Base-by-base conservation (phyloP, 2,113 vertebrate species). In the Girardinichthys multiradiatus region DNA sequence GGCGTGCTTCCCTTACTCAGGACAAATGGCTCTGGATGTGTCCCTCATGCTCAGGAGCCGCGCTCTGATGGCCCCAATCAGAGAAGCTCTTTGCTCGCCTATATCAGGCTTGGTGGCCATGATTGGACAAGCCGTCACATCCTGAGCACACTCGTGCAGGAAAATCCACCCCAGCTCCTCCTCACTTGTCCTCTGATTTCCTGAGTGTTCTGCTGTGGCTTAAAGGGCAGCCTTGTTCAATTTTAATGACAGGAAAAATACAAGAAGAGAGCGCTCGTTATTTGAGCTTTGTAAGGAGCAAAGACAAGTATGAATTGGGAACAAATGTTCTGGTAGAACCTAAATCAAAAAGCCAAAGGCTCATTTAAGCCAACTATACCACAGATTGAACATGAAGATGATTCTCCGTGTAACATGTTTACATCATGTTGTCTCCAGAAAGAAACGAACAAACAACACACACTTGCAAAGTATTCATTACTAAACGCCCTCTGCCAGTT, bases 51-150 rank as follows among this genome's bases (percentile, higher is more conserved):
- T 67, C 15, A 13, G 42, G 51, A 74, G 64, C 39, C 57, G 70
- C 31, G n/a, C 67, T 72, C 42, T 31, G 51, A 76, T 28, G 77
- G 65, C 42, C 65, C 54, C 77, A 80, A 86, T 85, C 81, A 76
- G 63, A 45, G 62, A 58, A 70, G 76, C 72, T 39, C 60, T 29
- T 67, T 13, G 30, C 26, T 6, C 30, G 37, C 35, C 45, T 19
- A 37, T 30, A 4, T 72, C 66, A 60, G 45, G 64, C 67, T 26
- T 57, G 33, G 33, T 63, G 59, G 64, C 77, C 63, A 64, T 0
- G 35, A 72, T 57, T 3, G 63, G 29, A 76, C 68, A 64, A 73
- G 30, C 57, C 12, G 35, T 4, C 57, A 60, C 45, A 30, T 63
- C 29, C 76, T 30, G 35, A 72, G 65, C 69, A 59, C 70, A 72